phyloP scores from a whole-genome alignment of 1,140 invertebrate species.

The Zaprionus vittiger region DNA sequence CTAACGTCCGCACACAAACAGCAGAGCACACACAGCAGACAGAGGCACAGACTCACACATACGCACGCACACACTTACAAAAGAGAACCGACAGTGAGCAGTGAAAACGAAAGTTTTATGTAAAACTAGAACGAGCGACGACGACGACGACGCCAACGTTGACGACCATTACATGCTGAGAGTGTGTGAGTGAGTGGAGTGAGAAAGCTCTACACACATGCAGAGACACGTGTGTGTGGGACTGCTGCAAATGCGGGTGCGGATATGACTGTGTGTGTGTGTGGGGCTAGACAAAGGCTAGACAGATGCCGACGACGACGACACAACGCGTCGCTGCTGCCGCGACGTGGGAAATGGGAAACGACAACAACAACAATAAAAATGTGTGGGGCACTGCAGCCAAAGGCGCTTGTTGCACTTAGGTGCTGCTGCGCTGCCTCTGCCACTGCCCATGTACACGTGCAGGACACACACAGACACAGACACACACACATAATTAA shows the following conservation, averaged over 20 bases:
- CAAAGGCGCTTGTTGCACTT: background rate
- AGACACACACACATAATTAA: constrained; percentile 22
- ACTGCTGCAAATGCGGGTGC: constrained; percentile 36
- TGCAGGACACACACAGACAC: background rate
- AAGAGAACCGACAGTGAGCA: constrained; percentile 28
- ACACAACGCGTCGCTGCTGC: no score
- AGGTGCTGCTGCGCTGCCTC: background rate
- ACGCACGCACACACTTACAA: constrained; percentile 10
- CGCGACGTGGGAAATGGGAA: background rate
- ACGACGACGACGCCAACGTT: constrained; percentile 23
- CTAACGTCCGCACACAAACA: constrained; percentile 58
- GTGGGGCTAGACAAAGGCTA: constrained; percentile 72
- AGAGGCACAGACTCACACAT: constrained; percentile 9
- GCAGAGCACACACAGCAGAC: constrained; percentile 7
- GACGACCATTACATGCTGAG: constrained; percentile 57
- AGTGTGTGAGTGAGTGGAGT: background rate
- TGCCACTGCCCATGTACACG: background rate
- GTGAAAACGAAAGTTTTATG: constrained; percentile 76
- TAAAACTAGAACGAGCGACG: constrained; percentile 69
- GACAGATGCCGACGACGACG: constrained; percentile 44
- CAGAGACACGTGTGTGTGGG: constrained; percentile 9
- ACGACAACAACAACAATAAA: background rate
- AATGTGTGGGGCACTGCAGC: background rate
- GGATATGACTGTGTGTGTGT: constrained; percentile 23
- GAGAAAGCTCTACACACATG: constrained; percentile 17